Evolutionary conservation across 2,113 vertebrate genomes (phyloP), one percentile per base, ranked within the genome.

Genomic region (Cynoglossus semilaevis): DNA sequence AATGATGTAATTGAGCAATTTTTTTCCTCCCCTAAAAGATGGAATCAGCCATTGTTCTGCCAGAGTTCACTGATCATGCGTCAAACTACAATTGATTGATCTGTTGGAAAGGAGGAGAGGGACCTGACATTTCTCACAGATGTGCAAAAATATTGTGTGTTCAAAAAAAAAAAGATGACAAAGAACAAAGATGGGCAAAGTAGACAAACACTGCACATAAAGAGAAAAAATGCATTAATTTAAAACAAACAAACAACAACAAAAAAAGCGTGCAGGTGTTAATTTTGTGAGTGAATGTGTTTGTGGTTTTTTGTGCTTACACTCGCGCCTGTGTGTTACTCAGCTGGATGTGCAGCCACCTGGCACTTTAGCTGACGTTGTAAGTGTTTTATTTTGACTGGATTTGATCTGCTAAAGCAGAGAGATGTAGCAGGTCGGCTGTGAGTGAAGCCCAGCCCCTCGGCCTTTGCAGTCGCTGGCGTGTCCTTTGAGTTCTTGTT

Each of bases 61-160:
- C 59, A 51, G 74, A 52, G 54, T 74, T 57, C 76, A 62, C 76
- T 53, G 69, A 53, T 70, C 74, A 45, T 79, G 76, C 58, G 77
- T 74, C 75, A 64, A 61, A 71, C 72, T 64, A 72, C 74, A 82
- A 85, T 83, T 85, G 84, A 89, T 88, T 87, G 86, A 89, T 88
- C 87, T 74, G 66, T 81, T 52, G 82, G 67, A 67, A 73, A 63
- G 70, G 73, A 62, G 72, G 56, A 79, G 59, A 52, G 81, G 78
- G 73, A 79, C 77, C 73, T 88, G 87, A 87, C 86, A 88, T 91
- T 91, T 91, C 80, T 87, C 83, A 87, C 77, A 74, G 76, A 87
- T 88, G 84, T 88, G 88, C 84, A 86, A 88, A 87, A 86, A 79
- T 13, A 86, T 86, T 87, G 85, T 88, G 86, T 88, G 77, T 83